These are phyloP conservation scores for Ophiodon elongatus DNA, from an alignment of 2,113 vertebrate genomes.

Conservation along the genomic window DNA sequence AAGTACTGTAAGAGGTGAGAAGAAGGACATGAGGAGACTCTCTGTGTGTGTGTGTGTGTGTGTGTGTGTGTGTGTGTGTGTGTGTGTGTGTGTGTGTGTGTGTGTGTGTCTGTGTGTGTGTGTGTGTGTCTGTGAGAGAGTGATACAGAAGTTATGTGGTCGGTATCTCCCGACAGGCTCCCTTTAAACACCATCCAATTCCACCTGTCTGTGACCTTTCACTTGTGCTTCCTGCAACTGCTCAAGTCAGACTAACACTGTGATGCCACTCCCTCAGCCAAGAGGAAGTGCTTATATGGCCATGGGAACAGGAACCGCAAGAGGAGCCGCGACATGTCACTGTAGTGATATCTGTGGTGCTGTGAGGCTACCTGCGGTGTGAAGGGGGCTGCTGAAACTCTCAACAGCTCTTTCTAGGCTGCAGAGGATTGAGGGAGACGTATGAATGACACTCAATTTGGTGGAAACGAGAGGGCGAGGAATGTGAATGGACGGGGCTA, in stretches of 20 bases:
- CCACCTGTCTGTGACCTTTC: conserved; percentile 46
- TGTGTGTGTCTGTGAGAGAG: background rate
- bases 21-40: conserved; percentile 36
- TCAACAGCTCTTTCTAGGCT: conserved; percentile 38
- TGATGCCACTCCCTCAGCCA: conserved; percentile 49
- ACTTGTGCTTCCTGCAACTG: conserved; percentile 14
- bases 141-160: conserved; percentile 14
- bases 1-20: conserved; percentile 60
- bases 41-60: conserved; percentile 24
- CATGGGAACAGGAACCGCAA: conserved; percentile 35
- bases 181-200: conserved; percentile 29
- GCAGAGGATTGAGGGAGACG: conserved; percentile 47
- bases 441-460: conserved; percentile 67
- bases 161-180: conserved; percentile 30
- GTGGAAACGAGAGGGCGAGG: conserved; percentile 38
- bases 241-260: conserved; percentile 20
- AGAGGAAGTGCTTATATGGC: conserved; percentile 70
- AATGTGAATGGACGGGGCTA: conserved; percentile 47
- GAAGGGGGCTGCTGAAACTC: conserved; percentile 35
- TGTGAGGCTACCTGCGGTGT: conserved; percentile 42
- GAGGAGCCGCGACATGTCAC: conserved; percentile 31
- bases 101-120: conserved; percentile 14
- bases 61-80: background rate
- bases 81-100: conserved; percentile 22
- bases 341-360: conserved; percentile 31